These are phyloP conservation scores for Sitta europaea DNA, from an alignment of 2,113 vertebrate species.

Conservation along the genomic window DNA sequence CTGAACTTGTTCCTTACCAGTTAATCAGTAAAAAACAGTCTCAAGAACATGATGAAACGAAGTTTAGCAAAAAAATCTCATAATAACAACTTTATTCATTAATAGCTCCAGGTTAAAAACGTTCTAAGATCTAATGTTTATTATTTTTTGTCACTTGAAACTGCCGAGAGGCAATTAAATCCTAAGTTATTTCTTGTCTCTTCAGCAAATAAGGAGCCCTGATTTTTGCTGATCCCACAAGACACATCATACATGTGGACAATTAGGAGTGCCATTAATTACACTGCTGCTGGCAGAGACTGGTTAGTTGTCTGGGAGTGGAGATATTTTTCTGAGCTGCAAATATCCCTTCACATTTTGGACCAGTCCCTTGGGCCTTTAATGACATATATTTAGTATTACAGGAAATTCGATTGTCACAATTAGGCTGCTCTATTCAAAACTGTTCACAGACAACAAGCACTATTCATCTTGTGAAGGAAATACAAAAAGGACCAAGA, in stretches of 20 bases:
- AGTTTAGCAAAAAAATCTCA: neutral
- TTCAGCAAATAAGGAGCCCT: neutral
- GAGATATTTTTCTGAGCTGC: neutral
- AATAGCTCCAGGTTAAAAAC: neutral
- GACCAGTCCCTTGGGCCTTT: neutral
- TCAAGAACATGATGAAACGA: neutral
- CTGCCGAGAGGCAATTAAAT: neutral
- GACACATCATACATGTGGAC: neutral
- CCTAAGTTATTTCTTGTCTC: neutral
- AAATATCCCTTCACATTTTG: neutral
- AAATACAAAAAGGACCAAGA: neutral
- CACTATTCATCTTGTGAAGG: neutral
- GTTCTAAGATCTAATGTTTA: neutral
- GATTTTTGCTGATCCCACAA: neutral
- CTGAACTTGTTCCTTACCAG: neutral
- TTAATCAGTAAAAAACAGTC: neutral
- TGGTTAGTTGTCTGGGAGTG: neutral
- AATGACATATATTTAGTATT: neutral
- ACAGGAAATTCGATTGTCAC: neutral
- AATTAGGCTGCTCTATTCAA: neutral
- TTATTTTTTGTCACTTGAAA: neutral
- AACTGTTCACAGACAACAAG: neutral
- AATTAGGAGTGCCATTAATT: neutral
- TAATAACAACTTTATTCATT: neutral
- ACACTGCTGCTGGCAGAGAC: neutral